Evolutionary conservation across 23 tunicate species (phyloP), one percentile per base, ranked within the genome.

Genomic region (Ciona savignyi): DNA sequence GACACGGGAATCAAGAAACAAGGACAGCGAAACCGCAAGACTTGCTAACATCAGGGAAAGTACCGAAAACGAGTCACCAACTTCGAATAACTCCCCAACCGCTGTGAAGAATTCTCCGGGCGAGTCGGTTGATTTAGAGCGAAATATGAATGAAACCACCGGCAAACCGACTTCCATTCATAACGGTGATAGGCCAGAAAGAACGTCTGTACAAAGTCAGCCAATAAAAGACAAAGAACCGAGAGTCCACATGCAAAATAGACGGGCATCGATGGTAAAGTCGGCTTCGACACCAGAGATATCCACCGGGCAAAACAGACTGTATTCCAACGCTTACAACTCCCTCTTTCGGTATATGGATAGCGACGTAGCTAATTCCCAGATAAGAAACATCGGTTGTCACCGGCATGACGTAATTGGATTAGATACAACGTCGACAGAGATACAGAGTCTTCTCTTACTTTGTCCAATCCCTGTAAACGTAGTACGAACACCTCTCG

Each of bases 221-320:
- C 9, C 9, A 6, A 42, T 6, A 42, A 9, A 42, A 42, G 9
- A 6, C 56, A 42, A 9, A 42, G 11, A 42, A 42, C 56, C 9
- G 56, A 15, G 56, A 6, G 9, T 6, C 15, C 15, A 15, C 15
- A 42, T 9, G 9, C 9, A 42, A 42, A 9, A 15, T 42, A 42
- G 11, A 42, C 56, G 11, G 9, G 15, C 56, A 42, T 15, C 56
- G 56, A 42, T 42, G 56, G 56, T 72, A 4, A 78, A 78, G 49
- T 78, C 74, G 65, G 83, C 83, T 6, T 78, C 83, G 67, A 35
- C 73, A 22, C 73, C 83, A 2, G 83, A 65, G 28, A 68, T 78
- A 2, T 33, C 83, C 24, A 15, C 64, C 2, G 21, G 64, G 27
- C 26, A 33, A 11, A 72, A 64, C 51, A 64, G 76, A 48, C 65